A percentile compares a stretch with the other conserved stretches of the same genome.
phyloP scores from a whole-genome alignment of 92 coral and sea anemone genomes.

The Umimayanthus chanpuru region DNA sequence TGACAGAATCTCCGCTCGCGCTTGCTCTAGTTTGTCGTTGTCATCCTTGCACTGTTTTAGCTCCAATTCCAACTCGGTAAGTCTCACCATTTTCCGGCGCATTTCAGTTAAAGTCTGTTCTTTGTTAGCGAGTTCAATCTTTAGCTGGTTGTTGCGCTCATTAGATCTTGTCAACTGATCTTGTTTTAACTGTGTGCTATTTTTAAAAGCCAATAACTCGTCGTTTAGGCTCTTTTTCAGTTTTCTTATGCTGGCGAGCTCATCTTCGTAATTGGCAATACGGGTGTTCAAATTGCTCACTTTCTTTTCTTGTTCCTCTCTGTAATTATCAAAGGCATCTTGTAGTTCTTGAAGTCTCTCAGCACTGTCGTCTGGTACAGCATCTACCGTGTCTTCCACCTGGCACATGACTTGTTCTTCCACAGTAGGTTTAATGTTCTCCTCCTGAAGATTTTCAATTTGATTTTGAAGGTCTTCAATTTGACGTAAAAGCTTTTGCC shows the following conservation, averaged over 20 bases:
- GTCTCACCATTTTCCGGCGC: slow-evolving; percentile 49
- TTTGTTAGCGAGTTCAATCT: slow-evolving; percentile 68
- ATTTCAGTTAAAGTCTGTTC: slow-evolving; percentile 60
- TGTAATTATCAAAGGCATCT: slow-evolving; percentile 14
- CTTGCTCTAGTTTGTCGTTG: slow-evolving; percentile 9
- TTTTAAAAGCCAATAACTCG: slow-evolving; percentile 26
- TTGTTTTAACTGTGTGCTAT: slow-evolving; percentile 22
- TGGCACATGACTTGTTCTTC: slow-evolving; percentile 26
- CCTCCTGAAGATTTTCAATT: background rate
- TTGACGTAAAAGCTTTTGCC: background rate
- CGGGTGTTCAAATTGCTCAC: background rate
- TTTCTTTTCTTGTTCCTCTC: slow-evolving; percentile 11
- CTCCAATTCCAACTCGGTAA: slow-evolving; percentile 23
- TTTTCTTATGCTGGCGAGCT: slow-evolving; percentile 18
- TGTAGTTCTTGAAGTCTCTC: slow-evolving; percentile 9
- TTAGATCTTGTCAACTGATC: slow-evolving; percentile 38
- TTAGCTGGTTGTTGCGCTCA: slow-evolving; percentile 69
- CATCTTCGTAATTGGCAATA: slow-evolving; percentile 3
- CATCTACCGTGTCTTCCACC: slow-evolving; percentile 28
- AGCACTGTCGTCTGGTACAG: slow-evolving; percentile 3
- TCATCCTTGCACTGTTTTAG: background rate
- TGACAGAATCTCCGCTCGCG: slow-evolving; percentile 13
- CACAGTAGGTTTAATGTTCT: background rate
- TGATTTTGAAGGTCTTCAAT: slow-evolving; percentile 12
- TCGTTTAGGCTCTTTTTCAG: slow-evolving; percentile 29